Conservation (phyloP, 2,888 invertebrate species). For the Eretmocerus hayati region DNA sequence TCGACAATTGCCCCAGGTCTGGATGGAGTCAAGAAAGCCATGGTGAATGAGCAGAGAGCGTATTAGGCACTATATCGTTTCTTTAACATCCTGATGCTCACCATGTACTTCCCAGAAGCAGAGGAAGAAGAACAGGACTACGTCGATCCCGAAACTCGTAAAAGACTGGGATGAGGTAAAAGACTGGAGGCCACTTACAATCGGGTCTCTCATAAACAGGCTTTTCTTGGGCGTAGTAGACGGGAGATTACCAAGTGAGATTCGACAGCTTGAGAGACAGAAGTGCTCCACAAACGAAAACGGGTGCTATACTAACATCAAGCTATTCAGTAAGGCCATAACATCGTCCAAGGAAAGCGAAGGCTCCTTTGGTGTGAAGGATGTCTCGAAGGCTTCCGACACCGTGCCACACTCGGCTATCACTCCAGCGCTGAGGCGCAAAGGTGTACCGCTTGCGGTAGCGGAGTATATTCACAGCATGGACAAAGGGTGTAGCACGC, state of each 20-base stretch:
- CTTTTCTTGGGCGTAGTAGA: constrained; percentile 33
- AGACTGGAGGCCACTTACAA: constrained; percentile 36
- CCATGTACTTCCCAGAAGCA: constrained; percentile 5
- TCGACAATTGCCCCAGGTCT: background rate
- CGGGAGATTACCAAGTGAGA: constrained; percentile 20
- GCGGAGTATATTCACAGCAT: background rate
- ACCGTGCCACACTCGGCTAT: background rate
- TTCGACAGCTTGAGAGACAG: constrained; percentile 28
- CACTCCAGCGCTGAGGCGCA: background rate
- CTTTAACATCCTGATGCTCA: background rate
- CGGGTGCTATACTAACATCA: constrained; percentile 23
- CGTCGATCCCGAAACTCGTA: constrained; percentile 33
- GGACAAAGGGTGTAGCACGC: background rate
- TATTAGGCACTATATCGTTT: background rate
- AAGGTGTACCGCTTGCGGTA: background rate
- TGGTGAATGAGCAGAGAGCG: background rate
- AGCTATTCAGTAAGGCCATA: constrained; percentile 15
- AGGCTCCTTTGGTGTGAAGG: background rate
- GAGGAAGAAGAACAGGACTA: constrained; percentile 35
- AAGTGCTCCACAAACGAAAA: constrained; percentile 34
- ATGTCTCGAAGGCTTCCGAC: background rate
- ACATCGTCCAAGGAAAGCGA: background rate
- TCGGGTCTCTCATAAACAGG: constrained; percentile 31
- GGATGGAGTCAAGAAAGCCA: background rate
- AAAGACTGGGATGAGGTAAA: constrained; percentile 28